These are phyloP conservation scores for Drosophila bunnanda DNA, from an alignment of 2,888 invertebrate genomes.

Conservation along the genomic window DNA sequence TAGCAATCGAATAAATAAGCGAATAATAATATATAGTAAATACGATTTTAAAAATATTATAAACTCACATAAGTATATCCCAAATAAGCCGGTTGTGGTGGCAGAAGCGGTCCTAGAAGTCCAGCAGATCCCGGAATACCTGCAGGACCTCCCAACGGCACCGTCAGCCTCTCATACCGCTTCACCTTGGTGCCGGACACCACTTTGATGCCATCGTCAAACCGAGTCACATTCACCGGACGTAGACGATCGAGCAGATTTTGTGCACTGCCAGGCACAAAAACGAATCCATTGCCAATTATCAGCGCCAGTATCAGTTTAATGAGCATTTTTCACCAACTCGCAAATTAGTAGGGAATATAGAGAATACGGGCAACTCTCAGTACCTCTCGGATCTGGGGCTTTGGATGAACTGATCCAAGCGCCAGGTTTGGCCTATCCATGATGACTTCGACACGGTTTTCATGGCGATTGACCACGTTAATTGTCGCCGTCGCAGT, in stretches of 20 bases:
- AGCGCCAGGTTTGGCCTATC: constrained; percentile 31
- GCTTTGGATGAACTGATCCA: constrained; percentile 55
- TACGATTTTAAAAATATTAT: not conserved
- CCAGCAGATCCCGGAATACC: constrained; percentile 56
- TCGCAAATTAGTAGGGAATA: not conserved
- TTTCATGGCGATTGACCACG: constrained; percentile 83
- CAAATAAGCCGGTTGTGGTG: constrained; percentile 62
- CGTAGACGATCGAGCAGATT: constrained; percentile 79
- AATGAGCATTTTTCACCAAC: constrained; percentile 44
- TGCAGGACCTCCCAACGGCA: constrained; percentile 73
- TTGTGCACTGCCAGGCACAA: constrained; percentile 75
- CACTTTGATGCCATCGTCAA: constrained; percentile 79
- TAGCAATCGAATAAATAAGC: not conserved
- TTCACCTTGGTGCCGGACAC: constrained; percentile 83
- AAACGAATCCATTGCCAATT: constrained; percentile 49
- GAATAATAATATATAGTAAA: not conserved
- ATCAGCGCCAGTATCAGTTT: constrained; percentile 55
- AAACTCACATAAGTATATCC: constrained; percentile 72
- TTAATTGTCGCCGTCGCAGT: constrained; percentile 76
- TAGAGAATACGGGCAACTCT: not conserved
- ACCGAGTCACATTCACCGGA: constrained; percentile 57
- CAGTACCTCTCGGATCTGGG: constrained; percentile 47
- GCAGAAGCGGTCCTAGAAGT: constrained; percentile 62
- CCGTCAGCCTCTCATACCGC: constrained; percentile 80
- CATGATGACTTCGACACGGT: constrained; percentile 80